Conservation (phyloP, 2,888 invertebrate species). For the Pyrrhosoma nymphula region DNA sequence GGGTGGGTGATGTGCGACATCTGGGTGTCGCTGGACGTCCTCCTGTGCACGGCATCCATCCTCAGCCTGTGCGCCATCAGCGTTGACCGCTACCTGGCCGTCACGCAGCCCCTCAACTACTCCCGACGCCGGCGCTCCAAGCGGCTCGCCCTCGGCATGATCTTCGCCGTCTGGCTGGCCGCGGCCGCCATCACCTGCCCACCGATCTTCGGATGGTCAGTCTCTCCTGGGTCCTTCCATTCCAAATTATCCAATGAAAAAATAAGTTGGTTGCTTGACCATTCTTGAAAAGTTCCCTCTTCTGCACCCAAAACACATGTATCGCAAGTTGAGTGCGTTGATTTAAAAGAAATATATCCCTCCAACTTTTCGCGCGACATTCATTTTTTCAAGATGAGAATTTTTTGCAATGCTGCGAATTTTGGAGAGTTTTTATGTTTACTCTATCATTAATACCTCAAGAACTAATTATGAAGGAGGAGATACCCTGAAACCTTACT, state of each 20-base stretch:
- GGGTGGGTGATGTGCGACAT: conserved; percentile 93
- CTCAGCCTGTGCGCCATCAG: conserved; percentile 95
- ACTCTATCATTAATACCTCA: too few relatives aligned
- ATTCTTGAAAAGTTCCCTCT: too few relatives aligned
- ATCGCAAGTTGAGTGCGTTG: too few relatives aligned
- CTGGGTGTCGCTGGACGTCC: conserved; percentile 96
- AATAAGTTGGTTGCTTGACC: too few relatives aligned
- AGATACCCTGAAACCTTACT: too few relatives aligned
- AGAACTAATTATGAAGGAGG: too few relatives aligned
- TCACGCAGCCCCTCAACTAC: conserved; percentile 95
- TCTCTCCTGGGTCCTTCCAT: conserved; percentile 70
- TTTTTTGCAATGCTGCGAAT: too few relatives aligned
- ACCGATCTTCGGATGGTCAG: conserved; percentile 94
- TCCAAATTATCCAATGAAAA: not conserved
- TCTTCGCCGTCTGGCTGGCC: conserved; percentile 93
- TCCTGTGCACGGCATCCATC: conserved; percentile 96
- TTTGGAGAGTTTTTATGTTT: too few relatives aligned
- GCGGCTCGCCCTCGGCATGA: conserved; percentile 91
- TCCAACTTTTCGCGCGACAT: too few relatives aligned
- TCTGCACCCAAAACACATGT: too few relatives aligned
- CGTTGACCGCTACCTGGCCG: conserved; percentile 94
- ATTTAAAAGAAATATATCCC: too few relatives aligned
- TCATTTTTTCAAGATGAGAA: too few relatives aligned
- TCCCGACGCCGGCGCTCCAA: conserved; percentile 92
- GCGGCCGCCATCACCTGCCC: conserved; percentile 96